Conservation (phyloP, 2,113 vertebrate species). For the Sphyrna mokarran region DNA sequence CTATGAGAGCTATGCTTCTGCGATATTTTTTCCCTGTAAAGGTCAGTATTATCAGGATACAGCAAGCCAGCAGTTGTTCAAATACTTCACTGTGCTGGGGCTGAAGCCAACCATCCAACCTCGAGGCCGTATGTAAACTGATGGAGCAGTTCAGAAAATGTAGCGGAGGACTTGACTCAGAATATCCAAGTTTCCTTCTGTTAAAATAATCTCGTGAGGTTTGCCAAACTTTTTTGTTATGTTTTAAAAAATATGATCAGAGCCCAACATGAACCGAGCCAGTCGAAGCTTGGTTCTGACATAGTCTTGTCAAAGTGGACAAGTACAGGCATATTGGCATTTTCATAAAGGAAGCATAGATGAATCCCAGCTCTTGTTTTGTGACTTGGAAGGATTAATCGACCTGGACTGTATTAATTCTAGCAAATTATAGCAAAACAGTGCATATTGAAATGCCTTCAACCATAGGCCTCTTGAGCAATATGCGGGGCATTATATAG, state of each 20-base stretch:
- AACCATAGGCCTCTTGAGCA: not conserved
- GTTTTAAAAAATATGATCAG: not conserved
- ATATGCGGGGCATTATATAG: not conserved
- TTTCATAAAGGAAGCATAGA: not conserved
- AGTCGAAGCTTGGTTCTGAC: not conserved
- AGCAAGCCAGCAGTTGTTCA: not conserved
- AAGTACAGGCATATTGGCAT: constrained; percentile 13
- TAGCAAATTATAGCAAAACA: not conserved
- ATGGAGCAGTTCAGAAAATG: not conserved
- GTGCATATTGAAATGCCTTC: not conserved
- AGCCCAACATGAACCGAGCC: not conserved
- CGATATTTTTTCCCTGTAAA: not conserved
- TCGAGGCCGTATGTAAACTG: not conserved
- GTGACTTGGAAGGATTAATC: constrained; percentile 8
- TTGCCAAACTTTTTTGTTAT: not conserved
- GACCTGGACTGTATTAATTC: constrained; percentile 1
- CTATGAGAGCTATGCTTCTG: not conserved
- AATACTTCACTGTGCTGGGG: not conserved
- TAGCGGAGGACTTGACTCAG: not conserved
- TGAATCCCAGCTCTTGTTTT: constrained; percentile 13
- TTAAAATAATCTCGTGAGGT: not conserved
- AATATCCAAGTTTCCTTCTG: not conserved
- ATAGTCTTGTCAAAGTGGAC: not conserved
- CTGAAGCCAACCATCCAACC: not conserved
- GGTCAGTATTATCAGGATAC: not conserved